Conservation (phyloP, 2,888 invertebrate species). For the Rotaria magnacalcarata region DNA sequence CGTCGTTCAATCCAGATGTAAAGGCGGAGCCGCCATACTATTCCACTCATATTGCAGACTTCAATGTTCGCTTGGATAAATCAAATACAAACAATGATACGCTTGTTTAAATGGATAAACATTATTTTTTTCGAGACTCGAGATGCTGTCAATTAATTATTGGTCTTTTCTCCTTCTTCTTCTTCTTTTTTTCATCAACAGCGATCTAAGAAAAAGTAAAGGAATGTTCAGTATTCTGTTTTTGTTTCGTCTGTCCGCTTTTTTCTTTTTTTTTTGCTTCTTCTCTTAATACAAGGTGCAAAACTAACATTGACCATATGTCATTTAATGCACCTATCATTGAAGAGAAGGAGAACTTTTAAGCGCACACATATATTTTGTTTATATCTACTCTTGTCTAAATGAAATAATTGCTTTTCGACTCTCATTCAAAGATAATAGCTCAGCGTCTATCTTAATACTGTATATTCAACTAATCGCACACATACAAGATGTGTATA, state of each 20-base stretch:
- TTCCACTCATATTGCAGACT: neutral
- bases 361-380: no score
- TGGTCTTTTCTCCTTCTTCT: no score
- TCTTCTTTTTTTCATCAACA: neutral
- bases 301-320: no score
- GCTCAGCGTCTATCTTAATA: no score
- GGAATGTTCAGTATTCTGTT: neutral
- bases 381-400: no score
- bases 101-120: neutral
- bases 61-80: neutral
- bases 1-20: neutral
- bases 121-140: neutral
- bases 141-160: slow-evolving; percentile 13
- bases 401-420: neutral
- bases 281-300: neutral
- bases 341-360: no score
- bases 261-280: neutral
- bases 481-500: no score
- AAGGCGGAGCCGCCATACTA: slow-evolving; percentile 5
- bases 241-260: neutral
- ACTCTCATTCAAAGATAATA: slow-evolving; percentile 22
- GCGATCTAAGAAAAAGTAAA: neutral
- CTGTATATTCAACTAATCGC: no score
- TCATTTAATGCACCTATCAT: no score
- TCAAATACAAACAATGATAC: slow-evolving; percentile 4